These are phyloP conservation scores for Oscheius sp. DNA, from an alignment of 2,888 invertebrate species.

Conservation along the genomic window DNA sequence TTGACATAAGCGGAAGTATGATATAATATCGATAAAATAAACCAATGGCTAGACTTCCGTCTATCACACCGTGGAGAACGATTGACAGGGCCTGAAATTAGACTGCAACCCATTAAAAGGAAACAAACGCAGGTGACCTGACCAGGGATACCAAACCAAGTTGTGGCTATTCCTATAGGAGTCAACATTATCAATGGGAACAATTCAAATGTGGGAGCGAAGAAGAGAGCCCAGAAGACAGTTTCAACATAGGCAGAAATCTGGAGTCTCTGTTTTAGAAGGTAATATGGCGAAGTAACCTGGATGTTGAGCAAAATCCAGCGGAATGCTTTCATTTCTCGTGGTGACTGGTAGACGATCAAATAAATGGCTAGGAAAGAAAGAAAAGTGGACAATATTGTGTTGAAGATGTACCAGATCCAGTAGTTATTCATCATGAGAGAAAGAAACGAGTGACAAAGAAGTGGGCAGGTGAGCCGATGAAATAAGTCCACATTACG, in stretches of 20 bases:
- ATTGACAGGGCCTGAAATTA: not conserved
- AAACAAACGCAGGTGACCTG: no score
- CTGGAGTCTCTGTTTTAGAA: not conserved
- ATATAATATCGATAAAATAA: conserved; percentile 6
- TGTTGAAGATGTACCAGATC: no score
- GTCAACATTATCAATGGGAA: not conserved
- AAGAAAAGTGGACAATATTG: not conserved
- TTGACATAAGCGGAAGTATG: not conserved
- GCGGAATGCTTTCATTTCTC: not conserved
- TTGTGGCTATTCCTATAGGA: not conserved
- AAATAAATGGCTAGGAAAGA: not conserved
- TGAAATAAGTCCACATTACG: no score
- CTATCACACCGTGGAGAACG: not conserved
- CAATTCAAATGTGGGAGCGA: not conserved
- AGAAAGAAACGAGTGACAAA: no score
- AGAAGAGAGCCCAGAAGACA: not conserved
- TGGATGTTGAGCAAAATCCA: not conserved
- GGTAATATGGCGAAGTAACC: not conserved
- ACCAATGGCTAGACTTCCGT: not conserved
- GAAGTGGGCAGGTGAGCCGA: no score
- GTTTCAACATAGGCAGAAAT: not conserved
- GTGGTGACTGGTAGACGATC: not conserved
- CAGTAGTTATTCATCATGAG: no score
- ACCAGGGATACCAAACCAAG: no score
- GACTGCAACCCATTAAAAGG: no score